Base-by-base conservation (phyloP, 2,888 invertebrate species). In the Saturnia japonica region DNA sequence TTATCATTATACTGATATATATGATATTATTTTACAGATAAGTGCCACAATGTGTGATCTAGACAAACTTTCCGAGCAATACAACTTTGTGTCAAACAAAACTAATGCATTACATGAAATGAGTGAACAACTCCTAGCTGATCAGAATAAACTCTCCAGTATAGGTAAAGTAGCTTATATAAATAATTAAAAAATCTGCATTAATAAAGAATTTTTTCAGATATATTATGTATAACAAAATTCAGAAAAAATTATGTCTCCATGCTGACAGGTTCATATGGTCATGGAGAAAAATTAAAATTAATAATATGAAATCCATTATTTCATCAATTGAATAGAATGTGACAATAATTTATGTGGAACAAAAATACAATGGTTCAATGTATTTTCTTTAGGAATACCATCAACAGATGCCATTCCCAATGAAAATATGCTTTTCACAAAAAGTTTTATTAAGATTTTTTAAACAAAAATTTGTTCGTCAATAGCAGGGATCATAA, bases 61-160 rank as follows among this genome's bases (percentile, higher is more conserved):
- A 67, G 94, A 95, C 62, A 95, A 95, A 60, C 89, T 99, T 0
- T 95, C 96, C 62, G 95, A 95, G 70, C 97, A 98, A 80, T 99
- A 98, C 84, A 95, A 96, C 70, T 95, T 97, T 83, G 99, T 99
- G 0, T 97, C 98, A 0, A 96, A 97, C 73, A 99, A 99, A 92
- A 99, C 99, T 0, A 98, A 97, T 85, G 97, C 98, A 0, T 91
- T 99, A 7, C 98, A 99, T 85, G 96, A 96, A 72, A 97, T 98
- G 76, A 99, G 99, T 87, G 98, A 99, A 83, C 97, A 99, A 82
- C 92, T 99, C 11, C 95, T 99, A 74, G 96, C 97, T 1, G 98
- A 99, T 84, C 99, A 99, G 93, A 96, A 96, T 69, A 96, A 96
- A 78, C 93, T 99, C 11, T 97, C 97, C 78, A 95, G 95, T 76